Conservation (phyloP, 1,140 invertebrate species). For the Cyclina sinensis region DNA sequence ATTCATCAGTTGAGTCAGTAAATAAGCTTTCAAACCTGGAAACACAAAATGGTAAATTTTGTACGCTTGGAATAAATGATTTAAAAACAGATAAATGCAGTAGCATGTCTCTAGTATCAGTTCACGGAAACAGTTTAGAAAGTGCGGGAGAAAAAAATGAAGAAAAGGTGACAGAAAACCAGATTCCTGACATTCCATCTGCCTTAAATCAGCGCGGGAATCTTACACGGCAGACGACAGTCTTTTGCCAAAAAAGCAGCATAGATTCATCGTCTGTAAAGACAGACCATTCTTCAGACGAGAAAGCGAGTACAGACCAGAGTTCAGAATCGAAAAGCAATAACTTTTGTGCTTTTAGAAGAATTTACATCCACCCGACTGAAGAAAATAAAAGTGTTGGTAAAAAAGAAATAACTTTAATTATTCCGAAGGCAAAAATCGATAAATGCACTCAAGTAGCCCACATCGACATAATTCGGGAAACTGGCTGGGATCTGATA, state of each 20-base stretch:
- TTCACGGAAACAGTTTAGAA: not conserved
- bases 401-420: not conserved
- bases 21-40: not conserved
- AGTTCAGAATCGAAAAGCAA: constrained; percentile 15
- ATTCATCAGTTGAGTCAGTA: not conserved
- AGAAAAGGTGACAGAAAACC: not conserved
- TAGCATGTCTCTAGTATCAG: not conserved
- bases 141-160: not conserved
- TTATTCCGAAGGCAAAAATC: constrained; percentile 56
- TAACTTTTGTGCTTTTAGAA: constrained; percentile 3
- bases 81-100: not conserved
- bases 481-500: constrained; percentile 56
- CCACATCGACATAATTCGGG: constrained; percentile 24
- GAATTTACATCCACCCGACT: not conserved
- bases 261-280: constrained; percentile 28
- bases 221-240: constrained; percentile 21
- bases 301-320: not conserved
- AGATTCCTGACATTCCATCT: not conserved
- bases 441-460: constrained; percentile 56
- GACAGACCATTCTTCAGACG: constrained; percentile 19
- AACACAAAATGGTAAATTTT: not conserved
- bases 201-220: not conserved
- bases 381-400: not conserved
- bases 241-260: constrained; percentile 37
- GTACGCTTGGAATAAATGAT: not conserved